phyloP scores from a whole-genome alignment of 1,140 invertebrate genomes.

The Cydia amplana region DNA sequence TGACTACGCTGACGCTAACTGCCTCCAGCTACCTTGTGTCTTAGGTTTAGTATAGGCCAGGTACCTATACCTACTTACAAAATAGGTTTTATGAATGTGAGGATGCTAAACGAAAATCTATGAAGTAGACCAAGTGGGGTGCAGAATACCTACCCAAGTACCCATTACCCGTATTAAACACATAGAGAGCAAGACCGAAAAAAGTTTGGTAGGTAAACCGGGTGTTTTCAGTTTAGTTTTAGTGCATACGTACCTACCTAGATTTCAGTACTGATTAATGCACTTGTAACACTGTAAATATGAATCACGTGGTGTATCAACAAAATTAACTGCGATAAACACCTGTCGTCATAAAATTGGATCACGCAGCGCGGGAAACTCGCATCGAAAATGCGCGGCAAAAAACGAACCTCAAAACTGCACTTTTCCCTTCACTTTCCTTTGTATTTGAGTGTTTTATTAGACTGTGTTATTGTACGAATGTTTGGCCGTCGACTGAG shows the following conservation, averaged over 20 bases:
- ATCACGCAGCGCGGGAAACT: constrained; percentile 5
- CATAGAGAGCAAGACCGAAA: too few species aligned
- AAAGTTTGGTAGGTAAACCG: background rate
- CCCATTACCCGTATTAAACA: too few species aligned
- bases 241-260: background rate
- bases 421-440: constrained; percentile 35
- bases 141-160: too few species aligned
- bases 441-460: constrained; percentile 20
- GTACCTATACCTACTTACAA: background rate
- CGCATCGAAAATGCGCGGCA: constrained; percentile 24
- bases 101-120: too few species aligned
- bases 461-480: constrained; percentile 48
- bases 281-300: constrained; percentile 5
- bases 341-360: background rate
- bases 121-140: too few species aligned
- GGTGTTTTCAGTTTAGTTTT: background rate
- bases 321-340: constrained; percentile 23
- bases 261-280: background rate
- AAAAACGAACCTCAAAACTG: constrained; percentile 12
- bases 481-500: constrained; percentile 60
- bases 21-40: constrained; percentile 15
- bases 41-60: background rate
- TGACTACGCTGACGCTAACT: constrained; percentile 12
- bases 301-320: constrained; percentile 10
- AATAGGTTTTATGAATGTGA: too few species aligned